Evolutionary conservation across 1,140 invertebrate genomes (phyloP), one percentile per base, ranked within the genome.

Genomic region (Nasonia giraulti): DNA sequence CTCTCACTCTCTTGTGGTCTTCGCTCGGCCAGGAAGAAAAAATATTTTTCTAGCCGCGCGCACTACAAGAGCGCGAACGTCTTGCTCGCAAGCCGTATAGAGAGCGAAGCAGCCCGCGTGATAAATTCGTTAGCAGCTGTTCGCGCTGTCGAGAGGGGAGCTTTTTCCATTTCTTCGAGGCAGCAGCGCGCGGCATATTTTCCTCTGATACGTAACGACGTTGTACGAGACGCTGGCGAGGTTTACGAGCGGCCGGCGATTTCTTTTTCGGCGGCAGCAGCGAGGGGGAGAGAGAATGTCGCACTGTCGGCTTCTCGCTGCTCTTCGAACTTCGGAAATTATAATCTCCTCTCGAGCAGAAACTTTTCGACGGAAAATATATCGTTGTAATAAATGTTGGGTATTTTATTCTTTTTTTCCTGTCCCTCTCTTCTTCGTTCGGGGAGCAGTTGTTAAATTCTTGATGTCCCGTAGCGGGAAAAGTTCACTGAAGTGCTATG

Each of bases 21-120:
- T 82, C 50, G 74, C 62, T 69, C 75, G 37, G 20, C 0, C 6
- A 4, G 33, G n/a, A 77, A 55, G 55, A 79, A 83, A 86, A 89
- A 89, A 89, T 88, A 86, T 88, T 87, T 87, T 88, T 84, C 71
- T 82, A 82, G 83, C 83, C 33, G 62, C 33, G 14, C 17, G 17
- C 55, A 6, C 5, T 62, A 62, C 55, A 62, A 62, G 55, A 20
- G 55, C 44, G 17, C 27, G 23, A 68, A 33, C 62, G 80, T 76
- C 84, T 73, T n/a, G 55, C 23, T 20, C 5, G 7, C 40, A 44
- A 44, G 40, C 44, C 5, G 27, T 17, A 17, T 23, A 62, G 23
- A 78, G 76, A 78, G 66, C 55, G 55, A 79, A 79, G 17, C 14
- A 79, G 20, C 27, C 77, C 11, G 20, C 31, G 77, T 79, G 77